Conservation (phyloP, 2,888 invertebrate genomes). For the Theodoxus fluviatilis region DNA sequence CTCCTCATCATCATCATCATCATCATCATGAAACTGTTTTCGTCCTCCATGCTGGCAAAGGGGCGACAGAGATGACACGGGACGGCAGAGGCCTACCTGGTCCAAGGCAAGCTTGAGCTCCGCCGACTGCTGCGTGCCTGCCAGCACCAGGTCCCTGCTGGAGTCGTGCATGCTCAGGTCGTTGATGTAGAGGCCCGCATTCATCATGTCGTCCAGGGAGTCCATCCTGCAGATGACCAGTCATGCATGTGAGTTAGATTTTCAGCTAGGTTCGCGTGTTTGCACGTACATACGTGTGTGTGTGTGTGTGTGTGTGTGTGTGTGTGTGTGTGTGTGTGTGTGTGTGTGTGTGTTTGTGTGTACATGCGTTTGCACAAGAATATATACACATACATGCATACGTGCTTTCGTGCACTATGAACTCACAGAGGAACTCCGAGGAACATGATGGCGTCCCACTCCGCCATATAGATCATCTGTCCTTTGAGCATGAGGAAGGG, state of each 20-base stretch:
- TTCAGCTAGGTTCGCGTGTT: not conserved
- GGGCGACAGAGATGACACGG: too few species aligned
- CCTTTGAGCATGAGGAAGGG: conserved; percentile 74
- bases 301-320: conserved; percentile 25
- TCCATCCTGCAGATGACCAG: conserved; percentile 74
- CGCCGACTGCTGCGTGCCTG: conserved; percentile 96
- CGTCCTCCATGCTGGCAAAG: too few species aligned
- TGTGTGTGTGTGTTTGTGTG: not conserved
- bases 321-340: not conserved
- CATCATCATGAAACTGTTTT: conserved; percentile 17
- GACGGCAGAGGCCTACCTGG: conserved; percentile 67
- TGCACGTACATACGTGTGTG: conserved; percentile 24
- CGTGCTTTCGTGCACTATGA: not conserved
- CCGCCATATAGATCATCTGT: conserved; percentile 98
- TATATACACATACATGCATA: conserved; percentile 1
- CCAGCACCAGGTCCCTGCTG: conserved; percentile 93
- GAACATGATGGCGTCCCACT: conserved; percentile 98
- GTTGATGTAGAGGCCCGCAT: conserved; percentile 93
- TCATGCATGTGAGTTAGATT: not conserved
- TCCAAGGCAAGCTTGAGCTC: conserved; percentile 93
- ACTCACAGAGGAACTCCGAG: conserved; percentile 86
- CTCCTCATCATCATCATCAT: too few species aligned
- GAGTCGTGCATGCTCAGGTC: conserved; percentile 99
- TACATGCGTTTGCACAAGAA: conserved; percentile 1
- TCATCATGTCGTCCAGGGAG: conserved; percentile 88